phyloP scores from a whole-genome alignment of 2,888 invertebrate genomes.

The Ectemnius lituratus region DNA sequence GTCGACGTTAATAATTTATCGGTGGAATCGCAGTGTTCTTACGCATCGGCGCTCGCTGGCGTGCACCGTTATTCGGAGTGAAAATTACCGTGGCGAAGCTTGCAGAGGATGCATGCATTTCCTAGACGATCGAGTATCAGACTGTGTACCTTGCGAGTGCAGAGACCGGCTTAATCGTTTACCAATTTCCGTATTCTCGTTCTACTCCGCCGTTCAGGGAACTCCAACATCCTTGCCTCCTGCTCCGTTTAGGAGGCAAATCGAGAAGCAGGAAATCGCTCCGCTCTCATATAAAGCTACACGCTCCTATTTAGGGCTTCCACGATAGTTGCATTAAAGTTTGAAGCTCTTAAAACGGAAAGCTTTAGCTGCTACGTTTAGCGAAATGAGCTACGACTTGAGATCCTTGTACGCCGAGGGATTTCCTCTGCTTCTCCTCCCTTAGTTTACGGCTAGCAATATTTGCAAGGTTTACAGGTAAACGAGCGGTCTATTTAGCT shows the following conservation, averaged over 20 bases:
- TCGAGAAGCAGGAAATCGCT: constrained; percentile 28
- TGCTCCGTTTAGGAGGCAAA: constrained; percentile 3
- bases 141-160: not conserved
- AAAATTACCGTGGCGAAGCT: constrained; percentile 26
- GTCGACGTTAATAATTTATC: no score
- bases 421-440: no score
- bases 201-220: constrained; percentile 18
- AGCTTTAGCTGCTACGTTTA: not conserved
- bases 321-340: not conserved
- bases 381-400: no score
- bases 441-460: no score
- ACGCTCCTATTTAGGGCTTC: constrained; percentile 11
- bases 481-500: no score
- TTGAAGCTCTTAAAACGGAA: constrained; percentile 12
- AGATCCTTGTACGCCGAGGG: no score
- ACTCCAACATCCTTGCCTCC: constrained; percentile 8
- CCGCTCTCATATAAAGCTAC: constrained; percentile 17
- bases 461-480: no score
- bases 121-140: constrained; percentile 30
- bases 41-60: not conserved
- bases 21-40: constrained; percentile 2
- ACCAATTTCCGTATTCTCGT: constrained; percentile 39
- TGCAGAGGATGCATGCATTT: constrained; percentile 30
- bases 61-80: constrained; percentile 14
- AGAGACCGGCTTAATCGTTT: constrained; percentile 33